A percentile compares a stretch with the other conserved stretches of the same genome.
Conservation (phyloP, 2,113 vertebrate species). For the Apodemus speciosus region DNA sequence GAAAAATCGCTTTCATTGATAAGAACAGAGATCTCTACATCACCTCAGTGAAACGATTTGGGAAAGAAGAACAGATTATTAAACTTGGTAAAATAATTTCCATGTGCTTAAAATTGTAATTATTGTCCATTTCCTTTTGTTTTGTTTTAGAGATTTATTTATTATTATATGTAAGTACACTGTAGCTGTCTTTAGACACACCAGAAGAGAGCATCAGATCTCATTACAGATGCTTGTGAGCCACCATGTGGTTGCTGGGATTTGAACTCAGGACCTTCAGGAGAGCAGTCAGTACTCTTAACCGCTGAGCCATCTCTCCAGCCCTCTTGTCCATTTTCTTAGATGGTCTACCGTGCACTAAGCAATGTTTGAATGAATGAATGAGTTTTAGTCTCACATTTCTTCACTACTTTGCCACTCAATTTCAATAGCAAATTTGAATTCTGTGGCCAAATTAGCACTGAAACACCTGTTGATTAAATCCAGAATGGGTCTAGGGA, state of each 20-base stretch:
- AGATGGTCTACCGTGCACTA: neutral
- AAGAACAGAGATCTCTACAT: conserved; percentile 97
- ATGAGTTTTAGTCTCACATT: neutral
- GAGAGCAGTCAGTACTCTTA: too few species aligned
- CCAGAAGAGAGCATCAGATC: too few species aligned
- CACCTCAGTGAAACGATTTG: conserved; percentile 91
- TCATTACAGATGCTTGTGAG: too few species aligned
- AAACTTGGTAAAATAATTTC: conserved; percentile 91
- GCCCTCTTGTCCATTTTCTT: neutral
- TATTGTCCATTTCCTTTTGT: neutral
- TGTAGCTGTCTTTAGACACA: too few species aligned
- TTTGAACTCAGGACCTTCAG: too few species aligned
- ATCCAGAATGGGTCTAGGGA: conserved; percentile 12
- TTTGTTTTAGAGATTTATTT: too few species aligned
- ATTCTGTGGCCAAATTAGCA: conserved; percentile 15
- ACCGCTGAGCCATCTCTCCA: too few species aligned
- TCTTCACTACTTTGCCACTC: conserved; percentile 28
- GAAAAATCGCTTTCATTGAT: conserved; percentile 96
- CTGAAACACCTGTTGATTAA: conserved; percentile 48
- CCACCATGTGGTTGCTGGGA: too few species aligned
- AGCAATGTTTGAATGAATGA: conserved; percentile 47
- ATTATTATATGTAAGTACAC: too few species aligned
- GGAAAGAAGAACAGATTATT: conserved; percentile 92
- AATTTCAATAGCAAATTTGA: conserved; percentile 50
- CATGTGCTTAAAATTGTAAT: neutral